Evolutionary conservation across 2,888 invertebrate species (phyloP).

Genomic region (Chelonus formosanus): DNA sequence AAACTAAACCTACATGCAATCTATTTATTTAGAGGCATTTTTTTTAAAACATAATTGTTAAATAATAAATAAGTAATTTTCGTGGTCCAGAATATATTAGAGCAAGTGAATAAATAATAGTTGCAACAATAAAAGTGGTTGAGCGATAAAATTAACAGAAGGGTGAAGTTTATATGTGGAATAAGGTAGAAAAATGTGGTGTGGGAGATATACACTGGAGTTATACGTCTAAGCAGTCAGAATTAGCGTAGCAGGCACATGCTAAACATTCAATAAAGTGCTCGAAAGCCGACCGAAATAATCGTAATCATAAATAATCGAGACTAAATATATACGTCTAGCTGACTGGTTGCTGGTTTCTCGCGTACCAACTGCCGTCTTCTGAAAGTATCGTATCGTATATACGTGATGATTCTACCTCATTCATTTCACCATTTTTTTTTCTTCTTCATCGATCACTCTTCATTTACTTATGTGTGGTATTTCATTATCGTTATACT

Average conservation of each 20-base stretch:
- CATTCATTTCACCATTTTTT: conserved; percentile 5
- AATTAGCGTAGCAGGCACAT: conserved; percentile 59
- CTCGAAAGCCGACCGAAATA: conserved; percentile 58
- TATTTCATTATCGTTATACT: too few species aligned
- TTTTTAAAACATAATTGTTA: too few species aligned
- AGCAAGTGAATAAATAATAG: too few species aligned
- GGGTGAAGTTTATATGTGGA: background rate
- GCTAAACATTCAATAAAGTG: conserved; percentile 62
- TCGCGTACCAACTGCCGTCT: conserved; percentile 47
- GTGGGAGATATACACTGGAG: background rate
- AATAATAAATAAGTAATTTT: too few species aligned
- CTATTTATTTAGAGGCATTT: too few species aligned
- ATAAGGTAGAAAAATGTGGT: conserved; percentile 2
- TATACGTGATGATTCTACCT: conserved; percentile 10
- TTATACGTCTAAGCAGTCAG: conserved; percentile 47
- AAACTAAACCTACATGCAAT: too few species aligned
- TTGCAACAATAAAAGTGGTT: too few species aligned
- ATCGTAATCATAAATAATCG: conserved; percentile 63
- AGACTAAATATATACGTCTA: conserved; percentile 59
- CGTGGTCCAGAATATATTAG: too few species aligned
- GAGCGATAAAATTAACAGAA: too few species aligned
- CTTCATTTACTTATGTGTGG: too few species aligned
- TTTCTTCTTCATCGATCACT: background rate
- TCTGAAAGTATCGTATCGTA: conserved; percentile 36
- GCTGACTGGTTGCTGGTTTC: conserved; percentile 39